Evolutionary conservation across 2,888 invertebrate genomes (phyloP), one percentile per base, ranked within the genome.

Genomic region (Diachrysia chrysitis): DNA sequence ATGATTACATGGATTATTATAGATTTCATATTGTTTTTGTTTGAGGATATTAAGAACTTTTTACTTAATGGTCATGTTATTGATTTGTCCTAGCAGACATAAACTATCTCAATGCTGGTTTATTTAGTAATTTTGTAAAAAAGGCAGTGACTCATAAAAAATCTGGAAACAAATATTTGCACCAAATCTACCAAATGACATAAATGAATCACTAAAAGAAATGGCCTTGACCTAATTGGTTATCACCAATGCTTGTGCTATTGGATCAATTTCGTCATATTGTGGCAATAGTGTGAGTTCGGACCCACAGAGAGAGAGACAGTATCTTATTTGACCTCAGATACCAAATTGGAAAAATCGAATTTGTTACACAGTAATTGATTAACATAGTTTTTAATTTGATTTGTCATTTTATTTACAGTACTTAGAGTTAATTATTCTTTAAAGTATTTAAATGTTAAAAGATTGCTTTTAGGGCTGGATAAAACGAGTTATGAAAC

Each of bases 211-310:
- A 70, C 61, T 46, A 55, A 65, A 82, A 79, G 73, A 78, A 79
- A 79, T 79, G 82, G 74, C 82, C 82, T 83, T 83, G 82, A 83
- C 82, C 82, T 63, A 73, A 63, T 76, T 82, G 48, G 53, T 74
- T 79, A 78, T 78, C 74, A 42, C 54, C 32, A 37, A 67, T 62
- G 63, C 55, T 61, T 64, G 62, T 32, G 63, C 66, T 67, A 65
- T 69, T 71, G 61, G 79, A 74, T 81, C 78, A 79, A 70, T 82
- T 82, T 83, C 83, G 74, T 80, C 78, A 82, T 61, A 59, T 68
- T 66, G 53, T 64, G 66, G 58, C 61, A 10, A 60, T 10, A 19
- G 51, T 25, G 57, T 66, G 71, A 37, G 21, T 58, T 68, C 51
- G 63, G n/a, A n/a, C n/a, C n/a, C n/a, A n/a, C n/a, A n/a, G n/a